A percentile compares a stretch with the other conserved stretches of the same genome.
Conservation (phyloP, 2,113 vertebrate genomes). For the Amphiprion percula region DNA sequence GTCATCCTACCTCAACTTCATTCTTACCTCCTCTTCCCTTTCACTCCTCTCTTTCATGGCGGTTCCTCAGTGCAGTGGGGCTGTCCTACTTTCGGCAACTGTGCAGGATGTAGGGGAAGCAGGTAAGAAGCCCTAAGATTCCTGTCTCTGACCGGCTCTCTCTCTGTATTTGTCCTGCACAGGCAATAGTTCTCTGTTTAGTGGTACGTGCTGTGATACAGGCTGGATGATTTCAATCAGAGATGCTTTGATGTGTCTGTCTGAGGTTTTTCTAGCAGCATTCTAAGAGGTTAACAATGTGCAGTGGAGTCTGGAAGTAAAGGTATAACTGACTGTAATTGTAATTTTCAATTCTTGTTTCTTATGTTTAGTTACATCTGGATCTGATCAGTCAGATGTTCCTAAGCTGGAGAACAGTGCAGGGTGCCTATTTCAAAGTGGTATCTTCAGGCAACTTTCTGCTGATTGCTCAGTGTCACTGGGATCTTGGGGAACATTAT, state of each 20-base stretch:
- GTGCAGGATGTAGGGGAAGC: slow-evolving; percentile 68
- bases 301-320: no score
- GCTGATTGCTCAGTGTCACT: neutral
- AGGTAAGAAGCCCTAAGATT: slow-evolving; percentile 57
- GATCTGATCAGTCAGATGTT: neutral
- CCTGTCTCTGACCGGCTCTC: slow-evolving; percentile 1
- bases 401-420: neutral
- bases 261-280: slow-evolving; percentile 1
- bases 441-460: slow-evolving; percentile 24
- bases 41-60: slow-evolving; percentile 2
- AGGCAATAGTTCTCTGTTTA: slow-evolving; percentile 14
- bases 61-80: slow-evolving; percentile 30
- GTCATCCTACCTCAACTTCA: neutral
- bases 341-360: slow-evolving; percentile 4
- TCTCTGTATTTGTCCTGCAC: slow-evolving; percentile 23
- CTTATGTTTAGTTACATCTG: neutral
- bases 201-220: neutral
- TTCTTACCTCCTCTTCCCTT: neutral
- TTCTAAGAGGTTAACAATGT: neutral
- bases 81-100: slow-evolving; percentile 39
- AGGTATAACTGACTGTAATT: neutral
- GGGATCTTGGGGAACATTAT: slow-evolving; percentile 4
- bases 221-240: neutral
- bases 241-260: neutral
- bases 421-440: neutral